These are phyloP conservation scores for Diacarnus erythraeanus DNA, from an alignment of 37 sponge, comb jelly and placozoan species.

Conservation along the genomic window DNA sequence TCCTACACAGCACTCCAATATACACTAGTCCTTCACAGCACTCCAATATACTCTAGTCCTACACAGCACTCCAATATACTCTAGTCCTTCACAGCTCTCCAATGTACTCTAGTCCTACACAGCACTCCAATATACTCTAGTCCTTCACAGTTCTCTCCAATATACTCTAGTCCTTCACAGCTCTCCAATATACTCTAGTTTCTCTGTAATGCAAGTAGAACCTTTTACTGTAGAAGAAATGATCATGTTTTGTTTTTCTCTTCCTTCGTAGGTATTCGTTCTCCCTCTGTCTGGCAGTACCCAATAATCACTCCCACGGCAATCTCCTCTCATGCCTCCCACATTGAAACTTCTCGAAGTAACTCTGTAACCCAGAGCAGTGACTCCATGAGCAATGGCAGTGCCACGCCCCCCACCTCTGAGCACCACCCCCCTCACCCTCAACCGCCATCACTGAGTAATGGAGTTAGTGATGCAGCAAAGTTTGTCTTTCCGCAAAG, in stretches of 20 bases:
- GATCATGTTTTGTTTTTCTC: no score
- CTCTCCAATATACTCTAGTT: conserved; percentile 1
- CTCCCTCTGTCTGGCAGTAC: conserved; percentile 67
- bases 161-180: background rate
- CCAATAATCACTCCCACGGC: conserved; percentile 46
- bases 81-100: no score
- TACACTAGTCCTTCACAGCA: no score
- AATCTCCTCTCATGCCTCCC: conserved; percentile 4
- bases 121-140: no score
- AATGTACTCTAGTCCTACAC: no score
- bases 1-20: no score
- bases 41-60: no score
- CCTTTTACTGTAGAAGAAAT: no score
- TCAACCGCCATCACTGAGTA: background rate
- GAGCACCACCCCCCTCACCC: conserved; percentile 16
- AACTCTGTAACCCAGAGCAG: conserved; percentile 48
- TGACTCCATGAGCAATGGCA: conserved; percentile 70
- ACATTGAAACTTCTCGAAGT: conserved; percentile 26
- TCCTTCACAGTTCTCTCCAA: no score
- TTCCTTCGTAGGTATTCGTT: conserved; percentile 23
- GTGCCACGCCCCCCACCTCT: conserved; percentile 63
- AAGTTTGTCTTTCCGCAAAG: conserved; percentile 49
- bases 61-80: no score
- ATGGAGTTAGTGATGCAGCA: background rate
- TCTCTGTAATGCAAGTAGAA: no score